A percentile compares a stretch with the other conserved stretches of the same genome.
Conservation (phyloP, 2,797 vertebrate genomes). For the Sebastes hubbsi region DNA sequence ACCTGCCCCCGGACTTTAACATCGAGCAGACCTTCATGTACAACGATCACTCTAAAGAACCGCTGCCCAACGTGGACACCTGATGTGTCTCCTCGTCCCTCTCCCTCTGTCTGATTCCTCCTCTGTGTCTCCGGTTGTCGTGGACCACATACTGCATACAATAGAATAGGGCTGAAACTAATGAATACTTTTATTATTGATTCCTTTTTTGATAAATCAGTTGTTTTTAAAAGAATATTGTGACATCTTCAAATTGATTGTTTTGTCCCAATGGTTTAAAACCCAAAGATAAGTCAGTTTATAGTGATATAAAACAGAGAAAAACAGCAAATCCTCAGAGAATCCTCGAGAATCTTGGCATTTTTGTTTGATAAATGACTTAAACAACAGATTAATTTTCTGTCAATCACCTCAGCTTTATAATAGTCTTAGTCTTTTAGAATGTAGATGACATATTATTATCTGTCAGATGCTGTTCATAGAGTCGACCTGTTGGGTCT, state of each 20-base stretch:
- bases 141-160: conserved; percentile 31
- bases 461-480: conserved; percentile 3
- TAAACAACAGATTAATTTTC: background rate
- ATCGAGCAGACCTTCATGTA: conserved; percentile 99
- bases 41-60: conserved; percentile 97
- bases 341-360: background rate
- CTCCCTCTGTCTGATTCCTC: background rate
- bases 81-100: conserved; percentile 68
- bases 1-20: conserved; percentile 93
- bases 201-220: background rate
- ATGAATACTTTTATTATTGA: background rate
- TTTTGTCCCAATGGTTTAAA: background rate
- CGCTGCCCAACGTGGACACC: conserved; percentile 85
- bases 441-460: conserved; percentile 19
- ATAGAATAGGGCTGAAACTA: background rate
- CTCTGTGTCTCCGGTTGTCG: conserved; percentile 23
- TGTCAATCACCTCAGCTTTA: background rate
- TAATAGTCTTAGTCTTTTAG: conserved; percentile 19
- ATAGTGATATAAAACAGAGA: background rate
- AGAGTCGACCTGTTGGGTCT: background rate
- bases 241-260: background rate
- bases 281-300: background rate
- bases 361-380: background rate
- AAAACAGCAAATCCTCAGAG: background rate
- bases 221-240: background rate